Percentiles rank a stretch among this genome's conserved stretches.
Evolutionary conservation across 2,113 vertebrate species (phyloP).

Genomic region (Phrynosoma platyrhinos): DNA sequence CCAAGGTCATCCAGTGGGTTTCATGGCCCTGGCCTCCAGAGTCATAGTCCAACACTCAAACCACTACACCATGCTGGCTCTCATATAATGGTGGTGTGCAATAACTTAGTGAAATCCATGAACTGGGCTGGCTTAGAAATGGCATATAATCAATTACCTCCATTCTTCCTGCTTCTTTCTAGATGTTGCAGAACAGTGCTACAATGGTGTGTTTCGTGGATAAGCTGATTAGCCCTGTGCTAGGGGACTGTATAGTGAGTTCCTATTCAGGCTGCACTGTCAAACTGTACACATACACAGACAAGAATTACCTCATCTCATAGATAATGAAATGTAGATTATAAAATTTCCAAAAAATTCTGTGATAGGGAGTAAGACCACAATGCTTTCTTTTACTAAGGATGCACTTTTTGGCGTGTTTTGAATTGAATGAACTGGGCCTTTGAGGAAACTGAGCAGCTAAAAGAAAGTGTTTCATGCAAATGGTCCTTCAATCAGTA

Average conservation of each 20-base stretch:
- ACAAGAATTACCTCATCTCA: conserved; percentile 74
- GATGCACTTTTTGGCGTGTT: conserved; percentile 33
- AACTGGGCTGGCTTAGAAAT: conserved; percentile 1
- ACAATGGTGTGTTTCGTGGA: conserved; percentile 46
- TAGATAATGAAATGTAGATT: conserved; percentile 72
- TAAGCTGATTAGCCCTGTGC: conserved; percentile 67
- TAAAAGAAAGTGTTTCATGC: conserved; percentile 15
- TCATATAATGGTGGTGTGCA: neutral
- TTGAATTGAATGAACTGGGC: conserved; percentile 5
- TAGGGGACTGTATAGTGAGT: conserved; percentile 76
- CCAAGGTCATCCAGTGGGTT: no score
- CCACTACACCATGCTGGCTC: no score
- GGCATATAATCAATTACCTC: neutral
- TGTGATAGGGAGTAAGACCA: conserved; percentile 35
- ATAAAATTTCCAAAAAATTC: conserved; percentile 47
- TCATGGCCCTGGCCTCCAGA: no score
- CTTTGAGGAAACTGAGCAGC: conserved; percentile 28
- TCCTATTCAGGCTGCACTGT: conserved; percentile 55
- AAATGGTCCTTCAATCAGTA: conserved; percentile 42
- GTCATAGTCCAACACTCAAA: no score
- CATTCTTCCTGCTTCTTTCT: conserved; percentile 11
- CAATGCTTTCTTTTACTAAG: conserved; percentile 35
- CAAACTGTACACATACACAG: conserved; percentile 53
- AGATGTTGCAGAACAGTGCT: conserved; percentile 27
- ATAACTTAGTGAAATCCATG: neutral